Evolutionary conservation across 2,888 invertebrate species (phyloP), one percentile per base, ranked within the genome.

Genomic region (Drosophila greeni): DNA sequence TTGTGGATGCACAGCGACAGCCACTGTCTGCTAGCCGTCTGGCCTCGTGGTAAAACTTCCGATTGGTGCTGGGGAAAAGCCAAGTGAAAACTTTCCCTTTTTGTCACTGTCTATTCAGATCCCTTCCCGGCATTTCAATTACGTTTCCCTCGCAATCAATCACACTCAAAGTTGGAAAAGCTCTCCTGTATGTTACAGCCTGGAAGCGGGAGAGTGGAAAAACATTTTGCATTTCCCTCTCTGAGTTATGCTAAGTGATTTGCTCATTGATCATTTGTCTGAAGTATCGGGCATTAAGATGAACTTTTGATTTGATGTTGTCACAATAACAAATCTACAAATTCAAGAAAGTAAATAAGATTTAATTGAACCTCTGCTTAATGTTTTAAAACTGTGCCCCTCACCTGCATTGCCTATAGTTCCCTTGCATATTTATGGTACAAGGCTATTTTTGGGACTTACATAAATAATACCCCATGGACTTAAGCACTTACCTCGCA

Each of bases 21-120:
- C 11, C 20, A 48, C 7, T 58, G 78, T 76, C 76, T 78, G 69
- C 47, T n/a, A 11, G 16, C 64, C 72, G 81, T 78, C 81, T 78
- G 67, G 58, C 61, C 72, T 56, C 45, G 16, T 43, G 37, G 36
- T 36, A 37, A 11, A 47, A 58, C 57, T 40, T 55, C 47, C 43
- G 24, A 31, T 37, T 31, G 55, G 33, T 49, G 45, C 18, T 42
- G 31, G 52, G 58, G 33, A 62, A 60, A 51, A 37, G 62, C 20
- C n/a, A 74, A 74, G 70, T 59, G 73, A 76, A 82, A 79, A 79
- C 82, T 82, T 76, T 81, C 76, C 18, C 74, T 75, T 71, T 64
- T 40, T 43, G 52, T 56, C 71, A 69, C 48, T 65, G 62, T 62
- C 60, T 62, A 60, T 60, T 36, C 49, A 11, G 42, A 43, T 36